Percentiles rank a stretch among this genome's conserved stretches.
Evolutionary conservation across 1,140 invertebrate species (phyloP).

Genomic region (Drosophila sechellia): DNA sequence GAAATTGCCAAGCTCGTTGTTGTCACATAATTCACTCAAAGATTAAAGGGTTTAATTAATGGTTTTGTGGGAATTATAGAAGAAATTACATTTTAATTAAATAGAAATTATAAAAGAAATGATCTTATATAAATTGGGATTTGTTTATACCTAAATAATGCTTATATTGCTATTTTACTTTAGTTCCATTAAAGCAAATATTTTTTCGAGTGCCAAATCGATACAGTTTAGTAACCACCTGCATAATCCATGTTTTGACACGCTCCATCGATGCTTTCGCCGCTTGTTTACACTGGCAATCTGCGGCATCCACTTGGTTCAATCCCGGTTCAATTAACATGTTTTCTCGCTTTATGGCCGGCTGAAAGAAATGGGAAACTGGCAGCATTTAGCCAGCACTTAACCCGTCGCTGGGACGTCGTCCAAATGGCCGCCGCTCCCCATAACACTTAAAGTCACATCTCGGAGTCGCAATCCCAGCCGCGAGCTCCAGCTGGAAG

Average conservation of each 20-base stretch:
- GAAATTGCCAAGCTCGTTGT: neutral
- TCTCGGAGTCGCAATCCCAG: conserved; percentile 23
- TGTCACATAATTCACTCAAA: neutral
- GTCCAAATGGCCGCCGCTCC: conserved; percentile 47
- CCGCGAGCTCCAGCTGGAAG: conserved; percentile 33
- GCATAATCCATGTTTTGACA: conserved; percentile 43
- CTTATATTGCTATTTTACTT: no score
- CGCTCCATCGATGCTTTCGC: conserved; percentile 18
- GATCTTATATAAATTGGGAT: no score
- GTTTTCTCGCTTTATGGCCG: conserved; percentile 63
- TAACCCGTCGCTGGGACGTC: conserved; percentile 51
- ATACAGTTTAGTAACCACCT: conserved; percentile 22
- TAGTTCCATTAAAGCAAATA: neutral
- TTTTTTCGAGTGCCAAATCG: conserved; percentile 7
- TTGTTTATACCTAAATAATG: no score
- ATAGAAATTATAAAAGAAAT: no score
- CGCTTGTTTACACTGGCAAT: conserved; percentile 21
- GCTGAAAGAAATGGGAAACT: conserved; percentile 54
- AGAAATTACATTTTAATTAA: no score
- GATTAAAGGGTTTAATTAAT: no score
- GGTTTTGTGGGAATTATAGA: no score
- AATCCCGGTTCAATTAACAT: conserved; percentile 70
- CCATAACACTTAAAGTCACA: conserved; percentile 74
- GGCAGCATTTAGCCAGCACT: conserved; percentile 57
- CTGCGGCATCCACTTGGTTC: conserved; percentile 15